Base-by-base conservation (phyloP, 2,797 vertebrate species). In the Tarsius wallacei region DNA sequence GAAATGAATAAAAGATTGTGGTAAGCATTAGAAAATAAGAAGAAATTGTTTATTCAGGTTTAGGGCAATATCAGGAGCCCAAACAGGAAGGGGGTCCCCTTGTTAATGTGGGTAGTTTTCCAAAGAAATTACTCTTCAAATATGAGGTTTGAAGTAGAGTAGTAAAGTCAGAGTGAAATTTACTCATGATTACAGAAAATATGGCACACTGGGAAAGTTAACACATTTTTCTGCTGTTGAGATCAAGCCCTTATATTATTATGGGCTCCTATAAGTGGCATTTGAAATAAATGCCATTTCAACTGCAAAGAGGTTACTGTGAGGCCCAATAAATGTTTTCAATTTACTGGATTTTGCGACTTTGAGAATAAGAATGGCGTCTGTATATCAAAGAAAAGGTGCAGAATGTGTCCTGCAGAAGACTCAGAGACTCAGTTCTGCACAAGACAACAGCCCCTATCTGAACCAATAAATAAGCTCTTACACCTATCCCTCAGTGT, bases 221-320 rank as follows among this genome's bases (percentile, higher is more conserved):
- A 85, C 86, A 93, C 91, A 78, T 94, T 82, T 96, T 74, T 96
- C 80, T 94, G 81, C 82, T 80, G 90, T 90, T 83, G 87, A 81
- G 93, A 98, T 77, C 87, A 70, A 96, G 84, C 51, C 81, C 77
- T 97, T 68, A 3, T 70, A 66, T 92, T 94, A 93, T 93, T 66
- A 97, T 61, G 76, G 53, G 64, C 77, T 96, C 71, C 80, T 83
- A 4, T 78, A 90, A 93, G 90, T 88, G 92, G 74, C 64, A 33
- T 97, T 96, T 96, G 97, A 96, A 97, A 96, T 28, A 88, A 78
- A 96, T 92, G 76, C 61, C 66, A 85, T 97, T 97, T 96, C 83
- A 96, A 66, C 87, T 64, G 76, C 84, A 89, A 66, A 78, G 86
- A 85, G 10, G 94, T 96, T 91, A 88, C 87, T 73, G 70, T 36